phyloP scores from a whole-genome alignment of 2,113 vertebrate species.

The Neotoma lepida region DNA sequence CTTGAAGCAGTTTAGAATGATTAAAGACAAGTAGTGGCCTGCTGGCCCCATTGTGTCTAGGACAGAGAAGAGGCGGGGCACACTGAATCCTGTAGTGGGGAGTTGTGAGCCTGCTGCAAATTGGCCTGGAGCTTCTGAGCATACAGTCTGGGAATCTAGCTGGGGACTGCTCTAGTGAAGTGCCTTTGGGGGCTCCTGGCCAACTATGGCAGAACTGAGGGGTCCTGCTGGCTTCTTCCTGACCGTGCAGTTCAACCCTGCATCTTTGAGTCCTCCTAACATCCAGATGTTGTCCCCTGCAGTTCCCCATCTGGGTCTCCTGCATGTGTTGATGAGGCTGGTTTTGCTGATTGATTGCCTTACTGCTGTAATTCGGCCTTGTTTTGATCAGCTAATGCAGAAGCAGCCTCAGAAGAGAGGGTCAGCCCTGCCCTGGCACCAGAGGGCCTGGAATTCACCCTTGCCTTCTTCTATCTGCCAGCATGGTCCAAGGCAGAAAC shows the following conservation, averaged over 20 bases:
- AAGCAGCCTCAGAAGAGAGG: neutral
- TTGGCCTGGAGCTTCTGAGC: rapidly evolving
- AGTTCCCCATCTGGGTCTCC: neutral
- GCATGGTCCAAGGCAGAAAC: neutral
- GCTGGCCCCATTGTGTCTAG: slow-evolving; percentile 69
- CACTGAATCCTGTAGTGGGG: neutral
- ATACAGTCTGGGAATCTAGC: neutral
- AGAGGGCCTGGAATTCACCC: neutral
- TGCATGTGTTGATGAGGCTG: neutral
- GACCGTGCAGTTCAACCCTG: neutral
- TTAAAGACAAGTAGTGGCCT: slow-evolving; percentile 72
- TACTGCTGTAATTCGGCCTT: neutral
- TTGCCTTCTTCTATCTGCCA: neutral
- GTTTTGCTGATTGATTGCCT: neutral
- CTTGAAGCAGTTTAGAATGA: slow-evolving; percentile 78
- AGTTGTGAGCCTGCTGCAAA: neutral
- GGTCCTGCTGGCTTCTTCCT: neutral
- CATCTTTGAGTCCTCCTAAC: neutral
- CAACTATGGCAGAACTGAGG: neutral
- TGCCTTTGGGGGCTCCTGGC: neutral
- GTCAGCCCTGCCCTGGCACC: neutral
- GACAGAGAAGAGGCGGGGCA: neutral
- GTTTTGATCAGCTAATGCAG: neutral
- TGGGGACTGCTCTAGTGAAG: neutral
- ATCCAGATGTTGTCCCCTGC: neutral